These are phyloP conservation scores for Gastrophysa polygoni DNA, from an alignment of 2,888 invertebrate species.

Conservation along the genomic window DNA sequence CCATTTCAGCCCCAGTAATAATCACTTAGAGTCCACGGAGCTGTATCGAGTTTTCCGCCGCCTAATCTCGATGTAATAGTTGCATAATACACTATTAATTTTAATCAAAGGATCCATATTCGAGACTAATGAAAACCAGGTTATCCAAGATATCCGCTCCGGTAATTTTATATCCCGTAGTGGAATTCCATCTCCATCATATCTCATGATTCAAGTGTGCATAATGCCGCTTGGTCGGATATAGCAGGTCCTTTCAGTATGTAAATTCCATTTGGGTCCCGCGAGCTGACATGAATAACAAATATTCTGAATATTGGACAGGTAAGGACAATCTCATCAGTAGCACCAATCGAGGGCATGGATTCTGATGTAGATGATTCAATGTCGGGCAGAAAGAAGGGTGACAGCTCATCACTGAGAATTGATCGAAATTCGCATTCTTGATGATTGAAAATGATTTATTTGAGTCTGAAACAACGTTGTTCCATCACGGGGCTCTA, in stretches of 20 bases:
- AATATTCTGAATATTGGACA: slow-evolving; percentile 3
- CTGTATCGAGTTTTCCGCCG: background rate
- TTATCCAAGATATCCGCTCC: slow-evolving; percentile 21
- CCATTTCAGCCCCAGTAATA: background rate
- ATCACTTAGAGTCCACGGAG: background rate
- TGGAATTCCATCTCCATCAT: slow-evolving; percentile 20
- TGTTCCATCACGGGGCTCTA: too few species aligned
- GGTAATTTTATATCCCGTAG: slow-evolving; percentile 22
- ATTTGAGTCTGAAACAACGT: too few species aligned
- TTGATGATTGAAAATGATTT: too few species aligned
- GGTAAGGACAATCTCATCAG: background rate
- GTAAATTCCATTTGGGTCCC: slow-evolving; percentile 25
- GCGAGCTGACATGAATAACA: slow-evolving; percentile 30
- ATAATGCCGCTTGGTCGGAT: slow-evolving; percentile 13
- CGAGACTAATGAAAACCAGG: slow-evolving; percentile 13
- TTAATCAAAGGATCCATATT: slow-evolving; percentile 14
- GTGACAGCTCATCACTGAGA: too few species aligned
- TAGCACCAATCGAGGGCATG: background rate
- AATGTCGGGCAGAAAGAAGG: too few species aligned
- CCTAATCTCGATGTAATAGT: background rate
- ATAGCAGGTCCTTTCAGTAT: slow-evolving; percentile 21
- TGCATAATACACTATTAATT: slow-evolving; percentile 16
- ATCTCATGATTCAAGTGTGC: slow-evolving; percentile 15
- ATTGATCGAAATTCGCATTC: too few species aligned
- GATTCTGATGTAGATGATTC: too few species aligned